phyloP scores from a whole-genome alignment of 2,888 invertebrate genomes.

The Ctena decussata region DNA sequence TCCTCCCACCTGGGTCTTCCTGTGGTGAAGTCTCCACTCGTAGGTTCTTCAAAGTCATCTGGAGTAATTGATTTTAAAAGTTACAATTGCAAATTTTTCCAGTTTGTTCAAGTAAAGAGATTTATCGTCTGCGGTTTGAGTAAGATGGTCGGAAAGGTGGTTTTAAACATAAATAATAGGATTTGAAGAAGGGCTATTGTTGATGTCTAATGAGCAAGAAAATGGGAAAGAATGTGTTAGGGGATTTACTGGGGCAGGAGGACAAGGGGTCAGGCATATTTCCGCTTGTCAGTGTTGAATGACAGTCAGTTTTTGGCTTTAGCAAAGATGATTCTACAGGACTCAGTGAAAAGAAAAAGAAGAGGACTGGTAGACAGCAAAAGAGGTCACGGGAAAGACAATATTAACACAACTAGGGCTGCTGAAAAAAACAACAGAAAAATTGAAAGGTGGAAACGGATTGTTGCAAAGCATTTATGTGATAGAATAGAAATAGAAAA shows the following conservation, averaged over 20 bases:
- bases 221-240: not conserved
- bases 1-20: not conserved
- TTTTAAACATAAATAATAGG: not conserved
- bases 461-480: no score
- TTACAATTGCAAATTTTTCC: not conserved
- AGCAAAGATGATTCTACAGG: no score
- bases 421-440: no score
- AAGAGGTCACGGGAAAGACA: no score
- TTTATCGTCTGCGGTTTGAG: not conserved
- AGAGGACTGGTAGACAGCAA: no score
- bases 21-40: not conserved
- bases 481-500: no score
- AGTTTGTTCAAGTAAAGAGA: constrained; percentile 1
- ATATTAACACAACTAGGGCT: no score
- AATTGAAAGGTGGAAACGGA: no score
- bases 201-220: constrained; percentile 6
- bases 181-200: not conserved
- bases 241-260: constrained; percentile 6
- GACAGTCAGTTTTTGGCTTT: not conserved
- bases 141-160: not conserved
- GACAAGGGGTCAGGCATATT: constrained; percentile 5
- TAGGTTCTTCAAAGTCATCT: not conserved
- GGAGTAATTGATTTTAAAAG: not conserved
- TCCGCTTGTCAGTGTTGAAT: constrained; percentile 5
- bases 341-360: no score